Evolutionary conservation across 2,113 vertebrate species (phyloP).

Genomic region (Tylochromis polylepis): DNA sequence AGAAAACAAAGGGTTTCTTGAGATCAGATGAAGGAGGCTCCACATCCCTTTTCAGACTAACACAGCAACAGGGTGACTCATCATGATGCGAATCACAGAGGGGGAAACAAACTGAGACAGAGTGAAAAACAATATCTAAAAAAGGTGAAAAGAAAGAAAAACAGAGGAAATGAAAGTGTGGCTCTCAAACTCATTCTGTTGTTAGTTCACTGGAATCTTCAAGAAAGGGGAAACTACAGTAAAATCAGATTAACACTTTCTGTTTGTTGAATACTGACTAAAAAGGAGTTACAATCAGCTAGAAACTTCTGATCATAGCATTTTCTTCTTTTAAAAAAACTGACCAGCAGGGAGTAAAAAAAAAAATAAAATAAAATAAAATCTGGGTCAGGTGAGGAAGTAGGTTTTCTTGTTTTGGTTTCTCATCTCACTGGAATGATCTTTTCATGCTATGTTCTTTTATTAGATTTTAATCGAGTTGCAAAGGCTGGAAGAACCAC

Average conservation of each 20-base stretch:
- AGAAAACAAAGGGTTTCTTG: not conserved
- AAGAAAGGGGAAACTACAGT: not conserved
- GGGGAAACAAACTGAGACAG: not conserved
- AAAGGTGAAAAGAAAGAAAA: accelerated
- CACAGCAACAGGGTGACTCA: not conserved
- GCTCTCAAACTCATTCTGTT: no score
- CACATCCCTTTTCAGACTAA: not conserved
- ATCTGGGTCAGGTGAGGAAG: no score
- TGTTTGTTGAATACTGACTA: not conserved
- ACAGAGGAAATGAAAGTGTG: not conserved
- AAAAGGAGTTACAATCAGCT: not conserved
- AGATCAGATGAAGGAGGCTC: not conserved
- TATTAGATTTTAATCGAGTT: not conserved
- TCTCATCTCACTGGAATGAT: not conserved
- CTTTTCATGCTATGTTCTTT: not conserved
- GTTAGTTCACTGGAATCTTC: not conserved
- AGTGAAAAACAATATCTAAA: not conserved
- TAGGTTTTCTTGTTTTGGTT: not conserved
- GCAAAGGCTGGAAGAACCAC: not conserved
- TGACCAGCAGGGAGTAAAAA: not conserved
- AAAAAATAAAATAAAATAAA: not conserved
- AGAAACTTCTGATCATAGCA: not conserved
- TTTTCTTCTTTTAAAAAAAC: not conserved
- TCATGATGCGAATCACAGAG: not conserved
- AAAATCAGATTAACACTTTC: not conserved